phyloP scores from a whole-genome alignment of 2,113 vertebrate species.

The Hemiprocne comata region DNA sequence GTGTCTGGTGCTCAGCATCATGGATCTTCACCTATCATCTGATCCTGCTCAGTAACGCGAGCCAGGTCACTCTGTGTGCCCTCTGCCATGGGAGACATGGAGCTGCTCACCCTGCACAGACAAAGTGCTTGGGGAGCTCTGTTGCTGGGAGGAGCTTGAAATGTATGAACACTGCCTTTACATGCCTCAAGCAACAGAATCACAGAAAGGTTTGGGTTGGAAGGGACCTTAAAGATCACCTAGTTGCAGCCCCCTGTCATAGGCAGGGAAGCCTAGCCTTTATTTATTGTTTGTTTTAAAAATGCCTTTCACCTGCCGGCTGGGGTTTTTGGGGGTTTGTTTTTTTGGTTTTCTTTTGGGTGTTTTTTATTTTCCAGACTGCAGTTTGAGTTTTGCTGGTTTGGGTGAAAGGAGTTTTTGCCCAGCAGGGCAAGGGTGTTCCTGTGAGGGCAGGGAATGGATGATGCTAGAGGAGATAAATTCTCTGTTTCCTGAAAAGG shows the following conservation, averaged over 20 bases:
- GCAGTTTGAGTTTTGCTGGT: neutral
- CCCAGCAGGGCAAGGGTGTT: neutral
- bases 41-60: constrained; percentile 57
- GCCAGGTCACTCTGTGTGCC: constrained; percentile 37
- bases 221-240: too few relatives aligned
- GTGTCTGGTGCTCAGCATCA: constrained; percentile 14
- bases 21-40: constrained; percentile 46
- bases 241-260: too few relatives aligned
- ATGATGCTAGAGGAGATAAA: neutral
- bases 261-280: neutral
- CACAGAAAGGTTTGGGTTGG: too few relatives aligned
- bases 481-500: neutral
- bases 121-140: neutral
- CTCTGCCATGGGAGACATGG: constrained; percentile 46
- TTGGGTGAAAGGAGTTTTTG: neutral
- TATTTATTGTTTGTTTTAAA: neutral
- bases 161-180: neutral
- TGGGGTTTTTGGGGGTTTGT: neutral
- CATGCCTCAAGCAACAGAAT: neutral
- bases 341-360: neutral
- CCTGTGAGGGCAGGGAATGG: neutral
- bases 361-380: neutral
- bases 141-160: constrained; percentile 34
- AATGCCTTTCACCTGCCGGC: neutral
- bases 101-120: constrained; percentile 28